Evolutionary conservation across 2,113 vertebrate species (phyloP).

Genomic region (Eptatretus burgeri): DNA sequence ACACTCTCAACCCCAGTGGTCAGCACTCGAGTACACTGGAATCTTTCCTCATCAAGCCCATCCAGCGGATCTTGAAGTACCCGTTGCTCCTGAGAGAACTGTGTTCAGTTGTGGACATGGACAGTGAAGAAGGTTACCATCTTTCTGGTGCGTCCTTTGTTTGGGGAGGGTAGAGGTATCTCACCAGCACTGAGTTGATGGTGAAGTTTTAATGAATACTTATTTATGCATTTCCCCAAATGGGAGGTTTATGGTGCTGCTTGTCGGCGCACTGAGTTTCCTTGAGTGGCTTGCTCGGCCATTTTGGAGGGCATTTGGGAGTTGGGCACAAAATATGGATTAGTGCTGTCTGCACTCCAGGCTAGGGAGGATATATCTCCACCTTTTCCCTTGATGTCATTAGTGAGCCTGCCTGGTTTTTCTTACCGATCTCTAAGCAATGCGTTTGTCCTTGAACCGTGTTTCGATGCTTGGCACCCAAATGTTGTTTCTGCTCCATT

Average conservation of each 20-base stretch:
- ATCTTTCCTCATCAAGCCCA: conserved; percentile 95
- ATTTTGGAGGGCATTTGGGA: not conserved
- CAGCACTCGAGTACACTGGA: conserved; percentile 77
- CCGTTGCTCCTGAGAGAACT: conserved; percentile 68
- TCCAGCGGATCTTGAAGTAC: conserved; percentile 91
- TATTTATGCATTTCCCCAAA: not conserved
- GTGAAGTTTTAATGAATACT: not conserved
- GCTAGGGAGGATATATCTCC: too few relatives aligned
- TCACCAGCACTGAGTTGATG: not conserved
- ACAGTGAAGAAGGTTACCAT: conserved; percentile 95
- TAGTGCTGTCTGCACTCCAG: too few relatives aligned
- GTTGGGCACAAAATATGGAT: too few relatives aligned
- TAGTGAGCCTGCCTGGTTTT: too few relatives aligned
- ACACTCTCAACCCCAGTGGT: conserved; percentile 63
- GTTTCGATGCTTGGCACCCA: too few relatives aligned
- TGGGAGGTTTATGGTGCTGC: not conserved
- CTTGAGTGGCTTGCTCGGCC: not conserved
- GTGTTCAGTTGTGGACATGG: conserved; percentile 53
- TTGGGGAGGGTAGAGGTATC: conserved; percentile 8
- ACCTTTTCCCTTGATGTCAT: too few relatives aligned
- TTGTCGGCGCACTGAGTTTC: not conserved
- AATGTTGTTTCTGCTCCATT: too few relatives aligned
- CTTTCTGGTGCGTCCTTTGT: conserved; percentile 31
- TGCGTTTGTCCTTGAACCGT: too few relatives aligned
- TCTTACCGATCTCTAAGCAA: too few relatives aligned